A percentile compares a stretch with the other conserved stretches of the same genome.
Evolutionary conservation across 2,888 invertebrate species (phyloP).

Genomic region (Drosophila algonquin): DNA sequence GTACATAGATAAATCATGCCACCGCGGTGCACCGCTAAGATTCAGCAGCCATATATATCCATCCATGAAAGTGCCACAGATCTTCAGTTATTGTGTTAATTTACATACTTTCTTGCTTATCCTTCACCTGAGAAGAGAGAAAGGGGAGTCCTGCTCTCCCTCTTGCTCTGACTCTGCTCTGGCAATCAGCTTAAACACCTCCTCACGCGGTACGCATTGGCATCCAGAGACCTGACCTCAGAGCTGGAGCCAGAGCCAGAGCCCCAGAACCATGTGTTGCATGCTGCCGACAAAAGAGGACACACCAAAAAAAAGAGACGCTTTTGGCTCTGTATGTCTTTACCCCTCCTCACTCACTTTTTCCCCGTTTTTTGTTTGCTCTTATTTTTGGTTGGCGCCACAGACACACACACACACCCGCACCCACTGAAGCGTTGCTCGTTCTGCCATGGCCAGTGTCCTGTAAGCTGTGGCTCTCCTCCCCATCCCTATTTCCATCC

Average conservation of each 20-base stretch:
- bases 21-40: not conserved
- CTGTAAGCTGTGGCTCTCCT: slow-evolving; percentile 43
- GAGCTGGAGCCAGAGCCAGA: no score
- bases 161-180: slow-evolving; percentile 6
- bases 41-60: not conserved
- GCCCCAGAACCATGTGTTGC: slow-evolving; percentile 67
- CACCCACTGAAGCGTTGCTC: not conserved
- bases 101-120: no score
- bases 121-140: not conserved
- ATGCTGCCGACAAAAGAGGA: slow-evolving; percentile 21
- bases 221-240: not conserved
- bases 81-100: not conserved
- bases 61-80: not conserved
- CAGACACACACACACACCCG: not conserved
- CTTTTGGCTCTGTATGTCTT: slow-evolving; percentile 30
- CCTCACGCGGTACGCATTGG: slow-evolving; percentile 10
- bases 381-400: slow-evolving; percentile 41
- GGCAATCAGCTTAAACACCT: slow-evolving; percentile 69
- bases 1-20: not conserved
- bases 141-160: not conserved
- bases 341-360: not conserved
- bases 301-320: slow-evolving; percentile 4
- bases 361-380: slow-evolving; percentile 50
- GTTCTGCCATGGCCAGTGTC: slow-evolving; percentile 40
- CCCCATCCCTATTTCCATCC: slow-evolving; percentile 8